phyloP scores from a whole-genome alignment of 2,113 vertebrate species.

The Forbesichthys agassizii region DNA sequence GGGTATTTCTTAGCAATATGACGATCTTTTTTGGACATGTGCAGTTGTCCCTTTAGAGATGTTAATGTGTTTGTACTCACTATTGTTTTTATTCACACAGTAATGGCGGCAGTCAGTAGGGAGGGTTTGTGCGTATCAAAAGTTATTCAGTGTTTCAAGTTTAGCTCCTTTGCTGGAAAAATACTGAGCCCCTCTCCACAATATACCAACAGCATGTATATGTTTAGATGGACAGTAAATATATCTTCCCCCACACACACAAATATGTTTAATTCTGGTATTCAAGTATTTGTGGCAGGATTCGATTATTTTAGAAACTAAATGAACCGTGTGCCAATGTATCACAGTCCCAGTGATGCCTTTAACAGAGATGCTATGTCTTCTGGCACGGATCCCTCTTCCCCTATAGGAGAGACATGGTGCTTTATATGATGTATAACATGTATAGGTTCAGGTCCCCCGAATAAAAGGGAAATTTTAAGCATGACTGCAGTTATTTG shows the following conservation, averaged over 20 bases:
- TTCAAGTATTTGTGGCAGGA: conserved; percentile 3
- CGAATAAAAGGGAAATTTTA: neutral
- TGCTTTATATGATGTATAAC: conserved; percentile 2
- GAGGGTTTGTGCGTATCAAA: conserved; percentile 18
- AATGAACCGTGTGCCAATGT: neutral
- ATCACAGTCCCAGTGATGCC: conserved; percentile 90
- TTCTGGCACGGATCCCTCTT: conserved; percentile 84
- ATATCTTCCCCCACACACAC: neutral
- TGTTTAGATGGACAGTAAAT: neutral
- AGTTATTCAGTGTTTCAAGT: conserved; percentile 43
- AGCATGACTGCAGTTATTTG: too few species aligned
- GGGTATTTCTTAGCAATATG: too few species aligned
- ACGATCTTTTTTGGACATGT: too few species aligned
- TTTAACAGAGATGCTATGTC: conserved; percentile 94
- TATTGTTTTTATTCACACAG: neutral
- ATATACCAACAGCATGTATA: conserved; percentile 31
- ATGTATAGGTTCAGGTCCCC: neutral
- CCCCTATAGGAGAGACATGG: conserved; percentile 74
- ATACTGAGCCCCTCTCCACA: neutral
- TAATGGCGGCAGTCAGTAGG: conserved; percentile 9
- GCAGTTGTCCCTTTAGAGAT: too few species aligned
- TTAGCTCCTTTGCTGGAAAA: conserved; percentile 34
- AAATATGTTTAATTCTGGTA: neutral
- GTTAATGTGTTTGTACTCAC: neutral
- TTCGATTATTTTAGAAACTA: neutral